Conservation (phyloP, 2,797 vertebrate species). For the Hylomyscus alleni region DNA sequence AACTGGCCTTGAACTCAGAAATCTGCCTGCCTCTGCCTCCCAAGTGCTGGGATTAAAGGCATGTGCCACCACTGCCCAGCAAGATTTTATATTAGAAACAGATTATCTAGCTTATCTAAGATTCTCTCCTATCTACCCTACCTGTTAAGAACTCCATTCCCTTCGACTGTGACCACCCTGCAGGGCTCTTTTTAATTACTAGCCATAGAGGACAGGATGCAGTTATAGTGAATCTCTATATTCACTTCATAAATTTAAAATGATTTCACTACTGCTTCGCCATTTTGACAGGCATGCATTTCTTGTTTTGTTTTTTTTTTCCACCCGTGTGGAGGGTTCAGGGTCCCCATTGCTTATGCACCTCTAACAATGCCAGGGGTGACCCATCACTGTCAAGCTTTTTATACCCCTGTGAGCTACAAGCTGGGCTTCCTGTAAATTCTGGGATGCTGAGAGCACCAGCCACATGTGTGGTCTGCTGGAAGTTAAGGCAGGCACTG, state of each 20-base stretch:
- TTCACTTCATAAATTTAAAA: slow-evolving; percentile 37
- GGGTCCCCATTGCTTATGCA: not conserved
- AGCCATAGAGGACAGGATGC: not conserved
- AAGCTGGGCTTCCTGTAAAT: slow-evolving; percentile 25
- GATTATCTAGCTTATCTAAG: slow-evolving; percentile 8
- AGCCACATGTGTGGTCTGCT: not conserved
- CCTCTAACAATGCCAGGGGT: not conserved
- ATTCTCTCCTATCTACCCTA: slow-evolving; percentile 21
- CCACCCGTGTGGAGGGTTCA: not conserved
- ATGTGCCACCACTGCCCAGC: too few species aligned
- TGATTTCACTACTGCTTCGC: not conserved
- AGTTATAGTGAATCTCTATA: not conserved
- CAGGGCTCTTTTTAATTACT: not conserved
- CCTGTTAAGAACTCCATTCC: not conserved
- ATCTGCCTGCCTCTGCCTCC: too few species aligned
- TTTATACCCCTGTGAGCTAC: not conserved
- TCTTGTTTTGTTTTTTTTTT: not conserved
- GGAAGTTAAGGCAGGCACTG: not conserved
- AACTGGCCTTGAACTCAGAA: too few species aligned
- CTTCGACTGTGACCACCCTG: slow-evolving; percentile 12
- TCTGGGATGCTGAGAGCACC: not conserved
- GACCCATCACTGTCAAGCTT: not conserved
- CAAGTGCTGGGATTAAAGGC: too few species aligned
- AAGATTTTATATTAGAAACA: slow-evolving; percentile 36
- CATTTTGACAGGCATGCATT: not conserved